These are phyloP conservation scores for Apodemia zela DNA, from an alignment of 2,888 invertebrate species.

Conservation along the genomic window DNA sequence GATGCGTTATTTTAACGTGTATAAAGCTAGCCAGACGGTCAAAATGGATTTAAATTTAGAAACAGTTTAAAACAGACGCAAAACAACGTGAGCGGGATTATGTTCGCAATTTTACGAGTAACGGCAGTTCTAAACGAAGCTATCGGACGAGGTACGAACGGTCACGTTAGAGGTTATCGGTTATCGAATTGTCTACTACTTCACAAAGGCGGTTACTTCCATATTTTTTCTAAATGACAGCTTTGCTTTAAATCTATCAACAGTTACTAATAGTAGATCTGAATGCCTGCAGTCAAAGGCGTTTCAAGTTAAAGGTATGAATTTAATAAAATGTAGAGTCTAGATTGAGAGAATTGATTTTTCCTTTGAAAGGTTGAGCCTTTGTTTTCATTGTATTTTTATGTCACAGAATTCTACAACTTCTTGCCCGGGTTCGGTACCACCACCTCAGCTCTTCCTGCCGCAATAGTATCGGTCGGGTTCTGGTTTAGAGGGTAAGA, in stretches of 20 bases:
- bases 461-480: too few species aligned
- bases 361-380: too few species aligned
- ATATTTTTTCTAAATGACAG: neutral
- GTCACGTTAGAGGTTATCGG: slow-evolving; percentile 66
- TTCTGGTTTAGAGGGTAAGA: too few species aligned
- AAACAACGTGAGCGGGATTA: slow-evolving; percentile 53
- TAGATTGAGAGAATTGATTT: too few species aligned
- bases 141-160: slow-evolving; percentile 55
- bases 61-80: slow-evolving; percentile 28
- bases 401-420: too few species aligned
- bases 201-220: slow-evolving; percentile 11
- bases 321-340: too few species aligned
- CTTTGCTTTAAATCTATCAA: neutral
- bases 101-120: slow-evolving; percentile 66
- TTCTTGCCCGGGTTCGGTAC: too few species aligned
- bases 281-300: neutral
- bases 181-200: slow-evolving; percentile 52
- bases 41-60: slow-evolving; percentile 23
- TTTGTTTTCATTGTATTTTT: too few species aligned
- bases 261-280: neutral
- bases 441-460: too few species aligned
- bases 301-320: too few species aligned
- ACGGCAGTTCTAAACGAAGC: slow-evolving; percentile 67
- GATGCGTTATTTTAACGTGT: too few species aligned
- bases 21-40: neutral